These are phyloP conservation scores for Entosphenus tridentatus DNA, from an alignment of 2,113 vertebrate species.

Conservation along the genomic window DNA sequence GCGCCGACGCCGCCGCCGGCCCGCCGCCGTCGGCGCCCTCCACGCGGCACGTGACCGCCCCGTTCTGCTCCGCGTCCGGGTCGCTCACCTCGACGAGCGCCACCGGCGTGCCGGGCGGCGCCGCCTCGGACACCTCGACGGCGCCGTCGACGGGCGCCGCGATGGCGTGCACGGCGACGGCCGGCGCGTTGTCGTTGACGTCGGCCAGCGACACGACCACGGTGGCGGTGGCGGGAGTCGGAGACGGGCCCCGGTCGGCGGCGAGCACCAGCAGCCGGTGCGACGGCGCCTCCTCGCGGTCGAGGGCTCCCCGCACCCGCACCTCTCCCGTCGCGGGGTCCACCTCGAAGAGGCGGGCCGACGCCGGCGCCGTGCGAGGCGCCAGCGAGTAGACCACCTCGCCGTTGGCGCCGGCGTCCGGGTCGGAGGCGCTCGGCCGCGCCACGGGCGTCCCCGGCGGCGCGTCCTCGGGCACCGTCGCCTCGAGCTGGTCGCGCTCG, in stretches of 20 bases:
- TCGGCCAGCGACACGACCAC: constrained; percentile 93
- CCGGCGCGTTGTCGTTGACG: constrained; percentile 94
- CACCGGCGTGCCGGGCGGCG: constrained; percentile 93
- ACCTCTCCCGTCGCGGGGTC: constrained; percentile 77
- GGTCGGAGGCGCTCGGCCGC: constrained; percentile 81
- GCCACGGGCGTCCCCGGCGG: constrained; percentile 75
- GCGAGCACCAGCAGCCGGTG: constrained; percentile 89
- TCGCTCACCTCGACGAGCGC: constrained; percentile 94
- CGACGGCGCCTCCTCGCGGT: constrained; percentile 80
- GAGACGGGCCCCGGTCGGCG: constrained; percentile 88
- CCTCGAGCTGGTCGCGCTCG: constrained; percentile 65
- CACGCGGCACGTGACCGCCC: constrained; percentile 97
- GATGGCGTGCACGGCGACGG: constrained; percentile 96
- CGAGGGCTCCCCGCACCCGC: constrained; percentile 74
- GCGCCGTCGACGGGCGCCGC: constrained; percentile 97
- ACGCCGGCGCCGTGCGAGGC: constrained; percentile 67
- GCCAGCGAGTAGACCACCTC: constrained; percentile 73
- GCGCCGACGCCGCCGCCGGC: constrained; percentile 29
- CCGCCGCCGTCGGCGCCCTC: constrained; percentile 19
- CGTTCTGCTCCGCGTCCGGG: constrained; percentile 94
- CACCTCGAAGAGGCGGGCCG: constrained; percentile 86
- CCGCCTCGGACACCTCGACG: constrained; percentile 96
- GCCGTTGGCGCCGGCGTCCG: constrained; percentile 79
- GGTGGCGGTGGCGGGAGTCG: constrained; percentile 68
- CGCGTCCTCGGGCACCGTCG: constrained; percentile 81